A percentile compares a stretch with the other conserved stretches of the same genome.
These are phyloP conservation scores for Drosophila affinis DNA, from an alignment of 2,888 invertebrate species.

Conservation along the genomic window DNA sequence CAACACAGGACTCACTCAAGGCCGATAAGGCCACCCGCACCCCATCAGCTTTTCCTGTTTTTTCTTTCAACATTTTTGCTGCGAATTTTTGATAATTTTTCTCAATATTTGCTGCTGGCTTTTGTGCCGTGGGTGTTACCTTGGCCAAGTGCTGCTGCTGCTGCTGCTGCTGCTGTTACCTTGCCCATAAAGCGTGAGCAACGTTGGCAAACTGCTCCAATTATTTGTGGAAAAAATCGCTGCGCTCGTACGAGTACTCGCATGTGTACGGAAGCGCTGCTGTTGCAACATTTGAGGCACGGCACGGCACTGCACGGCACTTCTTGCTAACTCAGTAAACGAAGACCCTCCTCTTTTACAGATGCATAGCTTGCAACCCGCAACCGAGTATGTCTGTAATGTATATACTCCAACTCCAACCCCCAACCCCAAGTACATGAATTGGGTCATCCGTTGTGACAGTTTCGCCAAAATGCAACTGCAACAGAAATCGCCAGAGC, in stretches of 20 bases:
- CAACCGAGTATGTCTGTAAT: slow-evolving; percentile 10
- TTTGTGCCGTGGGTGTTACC: slow-evolving; percentile 44
- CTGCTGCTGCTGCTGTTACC: slow-evolving; percentile 41
- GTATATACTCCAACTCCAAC: background rate
- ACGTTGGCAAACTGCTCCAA: slow-evolving; percentile 61
- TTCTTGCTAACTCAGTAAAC: slow-evolving; percentile 73
- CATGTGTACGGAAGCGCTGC: slow-evolving; percentile 30
- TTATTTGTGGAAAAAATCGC: slow-evolving; percentile 55
- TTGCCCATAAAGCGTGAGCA: slow-evolving; percentile 34
- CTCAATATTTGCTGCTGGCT: too few species aligned
- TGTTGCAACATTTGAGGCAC: slow-evolving; percentile 66
- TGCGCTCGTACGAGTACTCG: slow-evolving; percentile 9
- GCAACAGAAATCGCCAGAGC: slow-evolving; percentile 38
- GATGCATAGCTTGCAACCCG: slow-evolving; percentile 1
- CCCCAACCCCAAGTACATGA: slow-evolving; percentile 27
- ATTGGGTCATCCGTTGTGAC: slow-evolving; percentile 69
- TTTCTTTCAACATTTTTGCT: too few species aligned
- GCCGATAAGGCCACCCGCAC: too few species aligned
- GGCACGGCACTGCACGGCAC: slow-evolving; percentile 20
- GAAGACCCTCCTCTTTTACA: slow-evolving; percentile 24
- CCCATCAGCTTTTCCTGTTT: too few species aligned
- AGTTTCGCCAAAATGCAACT: slow-evolving; percentile 55
- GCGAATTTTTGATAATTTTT: too few species aligned
- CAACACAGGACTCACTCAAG: slow-evolving; percentile 7
- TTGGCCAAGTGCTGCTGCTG: slow-evolving; percentile 50